Conservation (phyloP, 2,113 vertebrate species). For the Otolemur garnettii region DNA sequence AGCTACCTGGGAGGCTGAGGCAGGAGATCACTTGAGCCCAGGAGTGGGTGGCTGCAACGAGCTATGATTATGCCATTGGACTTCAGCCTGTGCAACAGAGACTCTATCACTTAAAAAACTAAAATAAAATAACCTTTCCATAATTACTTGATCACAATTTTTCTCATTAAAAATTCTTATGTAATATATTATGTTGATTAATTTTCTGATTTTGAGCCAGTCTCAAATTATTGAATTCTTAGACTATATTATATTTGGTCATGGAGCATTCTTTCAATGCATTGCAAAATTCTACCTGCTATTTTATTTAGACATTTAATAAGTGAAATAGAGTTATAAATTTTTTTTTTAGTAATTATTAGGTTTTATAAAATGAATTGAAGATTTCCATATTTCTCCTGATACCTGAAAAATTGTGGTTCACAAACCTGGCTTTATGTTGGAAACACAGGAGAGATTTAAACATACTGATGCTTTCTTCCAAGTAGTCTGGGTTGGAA, state of each 20-base stretch:
- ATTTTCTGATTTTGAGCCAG: not conserved
- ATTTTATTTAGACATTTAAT: constrained; percentile 25
- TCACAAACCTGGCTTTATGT: not conserved
- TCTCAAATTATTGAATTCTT: not conserved
- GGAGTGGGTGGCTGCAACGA: too few relatives aligned
- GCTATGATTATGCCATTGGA: too few relatives aligned
- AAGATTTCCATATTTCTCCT: not conserved
- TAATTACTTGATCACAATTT: not conserved
- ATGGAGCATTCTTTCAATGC: not conserved
- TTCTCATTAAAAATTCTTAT: not conserved
- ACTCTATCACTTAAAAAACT: too few relatives aligned
- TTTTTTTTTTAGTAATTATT: not conserved
- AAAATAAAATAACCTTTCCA: not conserved
- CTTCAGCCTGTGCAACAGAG: too few relatives aligned
- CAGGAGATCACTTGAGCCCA: too few relatives aligned
- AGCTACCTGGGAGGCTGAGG: too few relatives aligned
- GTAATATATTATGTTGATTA: not conserved
- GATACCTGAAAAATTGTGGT: not conserved
- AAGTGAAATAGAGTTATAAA: not conserved
- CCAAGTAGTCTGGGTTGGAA: not conserved
- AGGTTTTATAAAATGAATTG: not conserved
- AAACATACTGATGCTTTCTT: not conserved
- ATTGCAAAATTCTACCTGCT: not conserved
- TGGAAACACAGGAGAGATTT: not conserved
- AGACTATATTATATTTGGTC: not conserved